A percentile compares a stretch with the other conserved stretches of the same genome.
These are phyloP conservation scores for Pipistrellus kuhlii DNA, from an alignment of 2,797 vertebrate genomes.

Conservation along the genomic window DNA sequence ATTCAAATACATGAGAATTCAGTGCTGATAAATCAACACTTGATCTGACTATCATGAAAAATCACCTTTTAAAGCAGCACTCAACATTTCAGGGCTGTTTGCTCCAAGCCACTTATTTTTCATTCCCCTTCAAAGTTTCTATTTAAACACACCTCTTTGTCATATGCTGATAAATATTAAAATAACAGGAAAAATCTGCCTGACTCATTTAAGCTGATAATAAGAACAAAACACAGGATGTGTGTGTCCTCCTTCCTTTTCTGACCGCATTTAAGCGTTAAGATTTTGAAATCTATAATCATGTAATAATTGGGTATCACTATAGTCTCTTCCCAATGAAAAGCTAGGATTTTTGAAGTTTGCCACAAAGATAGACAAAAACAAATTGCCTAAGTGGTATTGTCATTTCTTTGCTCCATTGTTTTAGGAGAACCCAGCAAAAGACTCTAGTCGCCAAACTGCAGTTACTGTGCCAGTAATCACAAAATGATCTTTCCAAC, in stretches of 20 bases:
- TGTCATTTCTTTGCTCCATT: conserved; percentile 70
- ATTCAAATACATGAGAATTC: not conserved
- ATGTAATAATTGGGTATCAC: conserved; percentile 77
- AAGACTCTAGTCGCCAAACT: conserved; percentile 58
- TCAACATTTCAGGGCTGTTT: not conserved
- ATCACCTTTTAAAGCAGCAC: not conserved
- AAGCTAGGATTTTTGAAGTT: conserved; percentile 71
- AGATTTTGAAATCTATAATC: conserved; percentile 79
- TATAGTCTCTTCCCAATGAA: conserved; percentile 67
- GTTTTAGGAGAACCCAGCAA: conserved; percentile 75
- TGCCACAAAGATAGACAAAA: conserved; percentile 73
- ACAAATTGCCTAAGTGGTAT: conserved; percentile 77
- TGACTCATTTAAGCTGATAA: conserved; percentile 89
- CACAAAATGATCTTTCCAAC: conserved; percentile 72
- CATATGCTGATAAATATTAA: conserved; percentile 86
- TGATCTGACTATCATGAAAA: conserved; percentile 30
- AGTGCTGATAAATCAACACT: conserved; percentile 7
- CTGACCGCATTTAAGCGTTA: conserved; percentile 75
- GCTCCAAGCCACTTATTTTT: conserved; percentile 53
- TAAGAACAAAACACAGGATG: conserved; percentile 89
- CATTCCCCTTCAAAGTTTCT: conserved; percentile 64
- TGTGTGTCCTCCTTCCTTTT: conserved; percentile 85
- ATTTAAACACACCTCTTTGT: conserved; percentile 81
- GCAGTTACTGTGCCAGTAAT: conserved; percentile 69
- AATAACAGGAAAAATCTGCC: conserved; percentile 96